These are phyloP conservation scores for Procapra przewalskii DNA, from an alignment of 2,113 vertebrate species.

Conservation along the genomic window DNA sequence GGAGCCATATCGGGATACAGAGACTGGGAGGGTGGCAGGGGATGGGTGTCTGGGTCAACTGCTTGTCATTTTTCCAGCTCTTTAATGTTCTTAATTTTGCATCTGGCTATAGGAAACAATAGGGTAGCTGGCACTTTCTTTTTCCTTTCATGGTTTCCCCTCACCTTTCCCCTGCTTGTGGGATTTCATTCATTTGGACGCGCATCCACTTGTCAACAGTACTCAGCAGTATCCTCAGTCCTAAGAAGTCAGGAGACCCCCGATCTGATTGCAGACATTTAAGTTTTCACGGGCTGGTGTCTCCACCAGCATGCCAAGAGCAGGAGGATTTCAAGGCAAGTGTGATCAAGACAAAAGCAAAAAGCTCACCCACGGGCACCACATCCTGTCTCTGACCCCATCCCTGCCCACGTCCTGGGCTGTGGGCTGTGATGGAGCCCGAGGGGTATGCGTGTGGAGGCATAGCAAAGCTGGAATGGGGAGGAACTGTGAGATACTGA, in stretches of 20 bases:
- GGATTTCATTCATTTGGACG: neutral
- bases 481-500: neutral
- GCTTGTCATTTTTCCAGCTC: neutral
- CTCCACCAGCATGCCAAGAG: neutral
- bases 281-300: accelerated
- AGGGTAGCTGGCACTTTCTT: accelerated
- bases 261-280: neutral
- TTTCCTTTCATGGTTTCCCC: neutral
- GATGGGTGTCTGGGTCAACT: neutral
- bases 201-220: no score
- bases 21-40: accelerated
- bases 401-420: neutral
- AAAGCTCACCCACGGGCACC: accelerated
- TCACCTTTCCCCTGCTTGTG: neutral
- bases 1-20: no score
- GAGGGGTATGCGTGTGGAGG: neutral
- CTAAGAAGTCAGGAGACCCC: neutral
- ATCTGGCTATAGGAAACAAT: neutral
- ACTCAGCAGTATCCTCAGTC: neutral
- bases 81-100: neutral
- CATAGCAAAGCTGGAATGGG: neutral
- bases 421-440: neutral
- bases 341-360: accelerated
- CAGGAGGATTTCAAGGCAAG: neutral
- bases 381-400: neutral